Base-by-base conservation (phyloP, 2,797 vertebrate genomes). In the Anisognathus igniventris region DNA sequence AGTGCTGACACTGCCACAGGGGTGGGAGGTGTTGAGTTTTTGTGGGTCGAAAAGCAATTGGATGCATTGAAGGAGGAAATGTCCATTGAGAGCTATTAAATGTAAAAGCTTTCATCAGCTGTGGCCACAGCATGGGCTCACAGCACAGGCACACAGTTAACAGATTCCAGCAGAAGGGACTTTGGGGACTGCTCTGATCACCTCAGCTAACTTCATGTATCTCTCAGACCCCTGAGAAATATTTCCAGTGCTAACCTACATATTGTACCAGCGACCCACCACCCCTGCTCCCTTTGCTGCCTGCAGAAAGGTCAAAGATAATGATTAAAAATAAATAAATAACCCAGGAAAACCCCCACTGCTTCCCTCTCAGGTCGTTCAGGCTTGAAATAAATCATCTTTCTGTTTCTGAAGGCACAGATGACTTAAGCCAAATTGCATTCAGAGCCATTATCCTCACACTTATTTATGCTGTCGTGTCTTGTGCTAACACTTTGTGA, bases 381-480 rank as follows among this genome's bases (percentile, higher is more conserved):
- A 66, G 79, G 73, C 88, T 94, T 88, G 90, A 95, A 96, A 96
- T 96, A 95, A 96, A 97, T 97, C 39, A 91, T 84, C 93, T 93
- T 88, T 90, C 92, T 95, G 54, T 96, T 97, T 93, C 91, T 92
- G 93, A 94, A 95, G 88, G 88, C 86, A 85, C 93, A 95, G 90
- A 95, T 96, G 95, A 97, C 95, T 96, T 95, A 82, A 96, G 93
- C 93, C 86, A 97, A 97, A 96, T 96, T 96, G 94, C 93, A 79
- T 96, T 95, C 75, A 24, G 75, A 94, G 93, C 93, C 4, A 48
- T 96, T 97, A 92, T 86, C 95, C 90, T 93, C 81, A 27, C 70
- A 47, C 93, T 96, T 97, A 97, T 97, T 97, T 97, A 96, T 96
- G 92, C 90, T 93, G 93, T 89, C n/a, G 17, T 88, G 93, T 85